Percentiles rank a stretch among this genome's conserved stretches.
Conservation (phyloP, 2,113 vertebrate genomes). For the Urocitellus parryii region DNA sequence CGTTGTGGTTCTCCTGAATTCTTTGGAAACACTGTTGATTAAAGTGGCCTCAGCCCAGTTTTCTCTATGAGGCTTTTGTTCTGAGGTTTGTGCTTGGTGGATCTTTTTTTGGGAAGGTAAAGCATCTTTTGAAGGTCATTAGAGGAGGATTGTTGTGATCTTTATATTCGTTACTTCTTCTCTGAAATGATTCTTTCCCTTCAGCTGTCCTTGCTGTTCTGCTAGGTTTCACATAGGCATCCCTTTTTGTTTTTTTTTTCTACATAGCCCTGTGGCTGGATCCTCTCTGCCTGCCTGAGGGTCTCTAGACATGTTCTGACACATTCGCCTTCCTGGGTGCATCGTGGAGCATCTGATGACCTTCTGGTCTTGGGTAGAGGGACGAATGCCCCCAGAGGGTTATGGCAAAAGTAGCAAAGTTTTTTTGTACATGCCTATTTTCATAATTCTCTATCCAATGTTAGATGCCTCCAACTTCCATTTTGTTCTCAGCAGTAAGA, state of each 20-base stretch:
- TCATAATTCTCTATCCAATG: background rate
- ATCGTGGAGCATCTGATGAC: background rate
- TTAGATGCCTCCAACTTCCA: background rate
- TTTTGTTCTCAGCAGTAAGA: background rate
- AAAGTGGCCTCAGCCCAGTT: background rate
- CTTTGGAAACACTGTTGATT: background rate
- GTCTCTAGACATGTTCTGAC: background rate
- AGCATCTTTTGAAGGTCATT: background rate
- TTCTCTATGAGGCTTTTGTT: background rate
- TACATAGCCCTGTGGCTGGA: background rate
- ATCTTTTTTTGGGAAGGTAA: conserved; percentile 17
- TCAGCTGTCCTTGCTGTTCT: background rate
- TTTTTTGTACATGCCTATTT: background rate
- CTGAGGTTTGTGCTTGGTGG: conserved; percentile 16
- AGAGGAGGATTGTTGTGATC: background rate
- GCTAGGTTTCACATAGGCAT: background rate
- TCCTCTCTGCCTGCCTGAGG: background rate
- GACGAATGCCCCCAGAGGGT: background rate
- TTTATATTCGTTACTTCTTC: background rate
- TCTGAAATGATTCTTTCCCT: background rate
- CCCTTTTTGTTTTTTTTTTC: background rate
- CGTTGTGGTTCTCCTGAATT: background rate
- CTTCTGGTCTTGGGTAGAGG: background rate
- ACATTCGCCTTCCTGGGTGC: background rate
- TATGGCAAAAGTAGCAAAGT: background rate